These are phyloP conservation scores for Ochlodes sylvanus DNA, from an alignment of 2,888 invertebrate genomes.

Conservation along the genomic window DNA sequence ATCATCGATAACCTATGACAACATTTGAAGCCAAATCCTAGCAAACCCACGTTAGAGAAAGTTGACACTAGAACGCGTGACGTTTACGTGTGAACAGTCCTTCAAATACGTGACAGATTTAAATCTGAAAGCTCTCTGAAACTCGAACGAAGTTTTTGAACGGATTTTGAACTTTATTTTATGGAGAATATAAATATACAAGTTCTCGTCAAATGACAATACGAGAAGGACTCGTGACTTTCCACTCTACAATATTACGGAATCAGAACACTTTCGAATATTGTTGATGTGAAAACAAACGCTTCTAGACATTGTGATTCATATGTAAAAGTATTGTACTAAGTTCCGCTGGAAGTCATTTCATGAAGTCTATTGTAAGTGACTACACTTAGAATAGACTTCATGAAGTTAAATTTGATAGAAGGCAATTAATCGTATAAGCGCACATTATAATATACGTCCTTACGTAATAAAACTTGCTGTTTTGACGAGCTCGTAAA, in stretches of 20 bases:
- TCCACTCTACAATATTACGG: constrained; percentile 51
- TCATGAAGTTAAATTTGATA: no score
- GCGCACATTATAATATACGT: no score
- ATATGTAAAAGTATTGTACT: background rate
- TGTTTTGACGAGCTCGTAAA: no score
- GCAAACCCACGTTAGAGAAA: constrained; percentile 64
- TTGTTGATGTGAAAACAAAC: constrained; percentile 53
- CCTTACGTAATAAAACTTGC: no score
- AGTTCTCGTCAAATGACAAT: constrained; percentile 48
- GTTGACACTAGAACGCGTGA: constrained; percentile 60
- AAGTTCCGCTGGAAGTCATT: no score
- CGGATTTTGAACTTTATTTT: constrained; percentile 53
- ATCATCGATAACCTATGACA: constrained; percentile 64
- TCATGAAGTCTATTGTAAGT: no score
- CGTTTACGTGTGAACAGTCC: constrained; percentile 63
- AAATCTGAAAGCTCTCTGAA: constrained; percentile 56
- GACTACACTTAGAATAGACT: no score
- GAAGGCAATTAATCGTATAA: no score
- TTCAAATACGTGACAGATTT: constrained; percentile 70
- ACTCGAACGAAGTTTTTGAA: constrained; percentile 23
- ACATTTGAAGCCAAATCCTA: constrained; percentile 48
- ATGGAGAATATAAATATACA: constrained; percentile 41
- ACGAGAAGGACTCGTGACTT: constrained; percentile 54
- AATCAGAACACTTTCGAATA: constrained; percentile 65
- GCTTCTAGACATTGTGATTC: background rate